phyloP scores from a whole-genome alignment of 2,797 vertebrate genomes.

The Amblyraja radiata region DNA sequence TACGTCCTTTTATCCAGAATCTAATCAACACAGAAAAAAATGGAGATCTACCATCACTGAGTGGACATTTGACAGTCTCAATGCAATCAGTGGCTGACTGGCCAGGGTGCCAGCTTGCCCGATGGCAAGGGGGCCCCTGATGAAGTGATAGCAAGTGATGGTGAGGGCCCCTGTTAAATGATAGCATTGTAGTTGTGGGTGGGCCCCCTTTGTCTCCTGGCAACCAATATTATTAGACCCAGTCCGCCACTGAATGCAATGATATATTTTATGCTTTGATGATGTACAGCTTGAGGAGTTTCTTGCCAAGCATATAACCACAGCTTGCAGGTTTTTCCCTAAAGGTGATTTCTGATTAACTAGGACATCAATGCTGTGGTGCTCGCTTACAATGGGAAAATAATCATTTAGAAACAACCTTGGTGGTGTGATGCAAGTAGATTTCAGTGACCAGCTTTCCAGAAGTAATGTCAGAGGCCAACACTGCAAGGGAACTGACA shows the following conservation, averaged over 20 bases:
- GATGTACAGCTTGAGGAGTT: background rate
- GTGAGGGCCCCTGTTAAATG: too few relatives aligned
- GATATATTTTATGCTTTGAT: background rate
- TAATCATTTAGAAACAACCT: conserved; percentile 14
- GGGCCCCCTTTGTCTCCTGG: too few relatives aligned
- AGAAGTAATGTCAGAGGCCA: background rate
- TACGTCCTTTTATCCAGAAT: background rate
- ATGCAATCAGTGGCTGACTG: background rate
- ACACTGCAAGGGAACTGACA: too few relatives aligned
- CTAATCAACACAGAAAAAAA: background rate
- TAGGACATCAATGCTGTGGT: background rate
- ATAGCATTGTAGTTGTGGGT: too few relatives aligned
- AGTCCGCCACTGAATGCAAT: background rate
- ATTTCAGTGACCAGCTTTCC: background rate
- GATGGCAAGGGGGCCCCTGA: too few relatives aligned
- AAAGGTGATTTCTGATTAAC: background rate
- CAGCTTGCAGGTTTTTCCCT: background rate
- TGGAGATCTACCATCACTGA: background rate
- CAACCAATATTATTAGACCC: too few relatives aligned
- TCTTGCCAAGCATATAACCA: background rate
- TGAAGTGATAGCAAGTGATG: too few relatives aligned
- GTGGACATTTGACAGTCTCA: too few relatives aligned
- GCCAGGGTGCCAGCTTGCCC: too few relatives aligned
- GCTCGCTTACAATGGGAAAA: background rate
- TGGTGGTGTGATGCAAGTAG: background rate